phyloP scores from a whole-genome alignment of 2,888 invertebrate species.

The Rotaria magnacalcarata region DNA sequence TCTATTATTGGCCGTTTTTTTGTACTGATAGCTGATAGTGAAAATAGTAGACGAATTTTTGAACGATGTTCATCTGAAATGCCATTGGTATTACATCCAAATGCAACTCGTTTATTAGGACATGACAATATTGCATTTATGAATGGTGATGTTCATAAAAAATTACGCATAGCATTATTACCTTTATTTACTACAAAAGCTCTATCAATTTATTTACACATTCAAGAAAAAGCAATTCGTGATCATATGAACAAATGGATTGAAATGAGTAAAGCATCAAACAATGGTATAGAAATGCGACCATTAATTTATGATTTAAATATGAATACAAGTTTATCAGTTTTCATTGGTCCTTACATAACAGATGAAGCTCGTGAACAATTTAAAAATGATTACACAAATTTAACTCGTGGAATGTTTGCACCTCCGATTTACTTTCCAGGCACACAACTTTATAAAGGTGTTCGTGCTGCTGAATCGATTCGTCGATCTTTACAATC shows the following conservation, averaged over 20 bases:
- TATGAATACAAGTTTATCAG: slow-evolving; percentile 31
- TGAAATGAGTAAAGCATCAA: neutral
- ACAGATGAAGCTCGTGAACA: neutral
- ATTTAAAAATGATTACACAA: slow-evolving; percentile 2
- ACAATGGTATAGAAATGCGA: slow-evolving; percentile 3
- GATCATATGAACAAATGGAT: neutral
- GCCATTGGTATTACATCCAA: slow-evolving; percentile 32
- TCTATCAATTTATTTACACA: slow-evolving; percentile 16
- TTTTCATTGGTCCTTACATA: slow-evolving; percentile 6
- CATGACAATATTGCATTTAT: slow-evolving; percentile 27
- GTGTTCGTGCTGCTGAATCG: neutral
- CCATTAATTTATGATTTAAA: slow-evolving; percentile 33
- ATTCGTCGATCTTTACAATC: neutral
- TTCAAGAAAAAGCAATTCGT: slow-evolving; percentile 25
- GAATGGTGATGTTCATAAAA: slow-evolving; percentile 19
- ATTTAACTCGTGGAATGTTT: slow-evolving; percentile 15
- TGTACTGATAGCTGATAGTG: slow-evolving; percentile 5
- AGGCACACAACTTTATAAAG: slow-evolving; percentile 1
- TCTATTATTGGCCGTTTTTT: neutral
- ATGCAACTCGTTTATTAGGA: slow-evolving; percentile 19
- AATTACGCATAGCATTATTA: slow-evolving; percentile 8
- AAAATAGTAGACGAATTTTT: neutral
- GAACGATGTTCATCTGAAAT: slow-evolving; percentile 3
- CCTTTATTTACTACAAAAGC: slow-evolving; percentile 34
- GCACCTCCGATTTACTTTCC: neutral